Base-by-base conservation (phyloP, 1,140 invertebrate species). In the Marisa cornuarietis region DNA sequence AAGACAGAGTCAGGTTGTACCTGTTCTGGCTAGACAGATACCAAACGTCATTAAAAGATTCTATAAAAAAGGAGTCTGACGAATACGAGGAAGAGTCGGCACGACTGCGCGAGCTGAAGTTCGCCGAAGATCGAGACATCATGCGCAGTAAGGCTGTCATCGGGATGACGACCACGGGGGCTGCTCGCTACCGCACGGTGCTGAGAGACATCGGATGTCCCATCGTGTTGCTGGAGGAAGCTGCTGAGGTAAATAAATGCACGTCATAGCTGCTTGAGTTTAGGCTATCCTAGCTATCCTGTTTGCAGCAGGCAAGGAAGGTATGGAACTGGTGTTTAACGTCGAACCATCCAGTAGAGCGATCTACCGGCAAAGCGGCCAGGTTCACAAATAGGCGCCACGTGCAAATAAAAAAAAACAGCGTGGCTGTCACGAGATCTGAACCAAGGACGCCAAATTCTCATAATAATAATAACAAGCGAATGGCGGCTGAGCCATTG, bases 1-100 rank as follows among this genome's bases (percentile, higher is more conserved):
- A 74, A 42, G 77, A 90, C 18, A 86, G 90, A 73, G 91, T 89
- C 88, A 79, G 85, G 65, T 81, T 91, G 16, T 91, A 90, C 79
- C 78, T 83, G 54, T 85, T 83, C 58, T 91, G 91, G 90, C 81
- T 79, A 24, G 79, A 71, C 63, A 76, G 62, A 26, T 81, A 79
- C 75, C 63, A 75, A 58, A 42, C 73, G 14, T 4, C 31, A 16
- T 52, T 62, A 20, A 76, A 61, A 24, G 11, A 76, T n/a, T 62
- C 72, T 42, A 52, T 79, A 2, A 24, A 58, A 66, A 10, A 24
- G 22, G 20, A 61, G 3, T 26, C 79, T 20, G 14, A 51, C 20
- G 58, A 26, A 22, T 26, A 73, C 8, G 63, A 58, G 16, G 22
- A 52, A 24, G 73, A 71, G 31, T 83, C 78, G 61, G 72, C 54